phyloP scores from a whole-genome alignment of 1,140 invertebrate species.

The Leptonema lineaticorne region DNA sequence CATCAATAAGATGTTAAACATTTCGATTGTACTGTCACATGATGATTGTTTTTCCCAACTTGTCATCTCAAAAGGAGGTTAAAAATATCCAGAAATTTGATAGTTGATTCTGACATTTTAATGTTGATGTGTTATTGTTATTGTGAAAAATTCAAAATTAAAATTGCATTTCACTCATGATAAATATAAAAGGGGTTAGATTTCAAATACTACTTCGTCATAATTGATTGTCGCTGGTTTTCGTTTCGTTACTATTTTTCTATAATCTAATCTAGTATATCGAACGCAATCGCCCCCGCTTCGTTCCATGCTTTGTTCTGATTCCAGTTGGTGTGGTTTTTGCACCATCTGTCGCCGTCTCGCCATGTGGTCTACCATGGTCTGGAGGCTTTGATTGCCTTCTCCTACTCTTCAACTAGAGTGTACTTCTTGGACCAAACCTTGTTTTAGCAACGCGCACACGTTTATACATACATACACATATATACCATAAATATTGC shows the following conservation, averaged over 20 bases:
- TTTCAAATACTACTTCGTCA: too few species aligned
- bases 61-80: too few species aligned
- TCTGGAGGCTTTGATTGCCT: not conserved
- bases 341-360: constrained; percentile 1
- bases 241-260: not conserved
- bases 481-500: not conserved
- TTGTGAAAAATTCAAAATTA: too few species aligned
- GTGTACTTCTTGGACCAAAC: not conserved
- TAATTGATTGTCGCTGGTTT: not conserved
- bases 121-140: too few species aligned
- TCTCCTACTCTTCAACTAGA: too few species aligned
- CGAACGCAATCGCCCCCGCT: not conserved
- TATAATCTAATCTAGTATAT: not conserved
- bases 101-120: too few species aligned
- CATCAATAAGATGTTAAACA: too few species aligned
- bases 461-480: not conserved
- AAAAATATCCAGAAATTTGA: too few species aligned
- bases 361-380: constrained; percentile 11
- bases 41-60: too few species aligned
- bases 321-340: not conserved
- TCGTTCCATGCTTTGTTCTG: not conserved
- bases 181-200: too few species aligned
- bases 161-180: too few species aligned
- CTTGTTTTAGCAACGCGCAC: not conserved
- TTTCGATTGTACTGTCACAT: too few species aligned